A percentile compares a stretch with the other conserved stretches of the same genome.
These are phyloP conservation scores for Notolepis coatsorum DNA, from an alignment of 2,797 vertebrate species.

Conservation along the genomic window DNA sequence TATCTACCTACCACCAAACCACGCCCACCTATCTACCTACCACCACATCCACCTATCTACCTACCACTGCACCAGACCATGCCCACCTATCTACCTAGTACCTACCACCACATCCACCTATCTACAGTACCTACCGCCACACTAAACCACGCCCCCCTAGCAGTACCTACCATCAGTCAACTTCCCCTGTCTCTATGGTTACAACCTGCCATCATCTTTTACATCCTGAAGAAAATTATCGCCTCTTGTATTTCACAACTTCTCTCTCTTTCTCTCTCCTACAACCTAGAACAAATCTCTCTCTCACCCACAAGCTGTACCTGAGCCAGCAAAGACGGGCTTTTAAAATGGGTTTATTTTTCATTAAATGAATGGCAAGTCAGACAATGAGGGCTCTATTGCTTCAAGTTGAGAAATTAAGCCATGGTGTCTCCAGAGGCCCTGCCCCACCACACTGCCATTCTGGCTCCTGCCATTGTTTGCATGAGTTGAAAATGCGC, in stretches of 20 bases:
- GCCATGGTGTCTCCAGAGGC: constrained; percentile 26
- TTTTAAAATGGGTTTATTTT: background rate
- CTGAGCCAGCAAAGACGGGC: background rate
- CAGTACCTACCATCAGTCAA: constrained; percentile 34
- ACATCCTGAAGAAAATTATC: constrained; percentile 53
- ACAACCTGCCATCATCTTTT: constrained; percentile 31
- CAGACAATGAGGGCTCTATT: constrained; percentile 14
- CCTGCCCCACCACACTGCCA: constrained; percentile 48
- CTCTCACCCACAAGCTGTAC: constrained; percentile 2
- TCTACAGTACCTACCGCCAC: background rate
- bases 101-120: background rate
- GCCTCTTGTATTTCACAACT: constrained; percentile 13
- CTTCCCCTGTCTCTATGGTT: constrained; percentile 17
- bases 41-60: too few relatives aligned
- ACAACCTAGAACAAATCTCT: too few relatives aligned
- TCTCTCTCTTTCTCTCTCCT: background rate
- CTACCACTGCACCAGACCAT: too few relatives aligned
- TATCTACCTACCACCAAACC: background rate
- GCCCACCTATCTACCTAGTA: too few relatives aligned
- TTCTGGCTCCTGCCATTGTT: constrained; percentile 67
- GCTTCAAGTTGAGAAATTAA: constrained; percentile 45
- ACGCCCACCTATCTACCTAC: too few relatives aligned
- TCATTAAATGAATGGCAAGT: background rate
- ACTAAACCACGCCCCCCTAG: too few relatives aligned
- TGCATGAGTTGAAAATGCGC: constrained; percentile 74